Evolutionary conservation across 2,113 vertebrate species (phyloP).

Genomic region (Lophochroa leadbeateri): DNA sequence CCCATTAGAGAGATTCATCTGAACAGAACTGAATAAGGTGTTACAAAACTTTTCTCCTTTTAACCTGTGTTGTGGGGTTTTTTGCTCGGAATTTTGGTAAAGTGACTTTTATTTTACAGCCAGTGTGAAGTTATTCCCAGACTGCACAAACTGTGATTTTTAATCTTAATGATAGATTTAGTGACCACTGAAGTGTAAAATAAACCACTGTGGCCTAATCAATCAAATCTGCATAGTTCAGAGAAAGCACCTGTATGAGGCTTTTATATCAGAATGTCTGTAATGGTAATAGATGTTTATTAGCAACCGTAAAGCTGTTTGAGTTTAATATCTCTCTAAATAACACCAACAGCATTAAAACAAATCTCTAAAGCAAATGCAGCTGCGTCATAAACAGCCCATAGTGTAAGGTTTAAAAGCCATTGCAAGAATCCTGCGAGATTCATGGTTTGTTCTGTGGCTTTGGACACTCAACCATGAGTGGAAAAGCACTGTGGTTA

Average conservation of each 20-base stretch:
- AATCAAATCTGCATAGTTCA: conserved; percentile 52
- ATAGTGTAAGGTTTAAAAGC: conserved; percentile 47
- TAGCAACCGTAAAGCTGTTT: conserved; percentile 63
- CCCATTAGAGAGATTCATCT: background rate
- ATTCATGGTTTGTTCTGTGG: conserved; percentile 40
- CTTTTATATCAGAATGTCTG: conserved; percentile 49
- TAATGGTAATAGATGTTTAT: conserved; percentile 72
- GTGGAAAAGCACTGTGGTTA: background rate
- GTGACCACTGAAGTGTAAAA: conserved; percentile 22
- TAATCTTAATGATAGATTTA: conserved; percentile 44
- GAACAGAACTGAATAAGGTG: background rate
- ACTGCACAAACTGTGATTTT: conserved; percentile 35
- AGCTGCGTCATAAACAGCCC: background rate
- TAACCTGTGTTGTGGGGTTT: background rate
- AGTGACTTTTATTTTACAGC: background rate
- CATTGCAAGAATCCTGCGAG: conserved; percentile 22
- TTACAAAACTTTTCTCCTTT: background rate
- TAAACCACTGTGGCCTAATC: conserved; percentile 47
- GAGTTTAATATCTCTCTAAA: conserved; percentile 48
- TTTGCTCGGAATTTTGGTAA: background rate
- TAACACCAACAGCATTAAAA: conserved; percentile 36
- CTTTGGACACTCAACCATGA: background rate
- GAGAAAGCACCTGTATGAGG: conserved; percentile 55
- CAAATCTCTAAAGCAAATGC: conserved; percentile 24
- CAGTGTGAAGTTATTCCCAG: conserved; percentile 40